Evolutionary conservation across 2,888 invertebrate species (phyloP).

Genomic region (Metalampra italica): DNA sequence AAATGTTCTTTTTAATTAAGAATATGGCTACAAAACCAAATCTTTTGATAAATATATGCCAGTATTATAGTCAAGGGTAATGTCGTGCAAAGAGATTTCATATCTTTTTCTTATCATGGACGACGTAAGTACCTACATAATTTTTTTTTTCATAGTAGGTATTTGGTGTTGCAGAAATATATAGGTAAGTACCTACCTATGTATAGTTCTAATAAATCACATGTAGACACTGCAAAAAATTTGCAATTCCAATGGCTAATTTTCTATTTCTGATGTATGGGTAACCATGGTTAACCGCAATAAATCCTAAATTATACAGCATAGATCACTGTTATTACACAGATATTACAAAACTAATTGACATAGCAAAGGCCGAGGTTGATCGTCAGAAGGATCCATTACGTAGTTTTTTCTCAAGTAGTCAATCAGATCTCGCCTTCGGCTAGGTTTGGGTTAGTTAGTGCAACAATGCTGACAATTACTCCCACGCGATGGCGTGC

Average conservation of each 20-base stretch:
- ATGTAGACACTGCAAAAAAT: too few species aligned
- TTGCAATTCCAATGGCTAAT: too few species aligned
- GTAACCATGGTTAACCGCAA: not conserved
- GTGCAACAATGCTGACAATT: not conserved
- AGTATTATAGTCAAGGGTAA: too few species aligned
- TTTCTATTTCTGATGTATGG: not conserved
- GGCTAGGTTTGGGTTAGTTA: not conserved
- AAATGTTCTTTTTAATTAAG: too few species aligned
- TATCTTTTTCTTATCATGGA: not conserved
- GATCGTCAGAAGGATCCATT: not conserved
- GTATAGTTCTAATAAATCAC: too few species aligned
- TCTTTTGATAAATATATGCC: too few species aligned
- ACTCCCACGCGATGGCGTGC: not conserved
- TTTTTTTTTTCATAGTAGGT: too few species aligned
- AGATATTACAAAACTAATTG: not conserved
- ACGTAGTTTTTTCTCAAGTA: not conserved
- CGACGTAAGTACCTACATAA: too few species aligned
- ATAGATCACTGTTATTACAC: conserved; percentile 1
- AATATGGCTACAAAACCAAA: too few species aligned
- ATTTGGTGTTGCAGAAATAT: too few species aligned
- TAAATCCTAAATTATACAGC: not conserved
- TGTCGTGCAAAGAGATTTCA: too few species aligned
- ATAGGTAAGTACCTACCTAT: too few species aligned
- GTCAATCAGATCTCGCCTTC: not conserved
- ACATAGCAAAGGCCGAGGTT: not conserved